Conservation (phyloP, 2,797 vertebrate genomes). For the Anguilla marmorata region DNA sequence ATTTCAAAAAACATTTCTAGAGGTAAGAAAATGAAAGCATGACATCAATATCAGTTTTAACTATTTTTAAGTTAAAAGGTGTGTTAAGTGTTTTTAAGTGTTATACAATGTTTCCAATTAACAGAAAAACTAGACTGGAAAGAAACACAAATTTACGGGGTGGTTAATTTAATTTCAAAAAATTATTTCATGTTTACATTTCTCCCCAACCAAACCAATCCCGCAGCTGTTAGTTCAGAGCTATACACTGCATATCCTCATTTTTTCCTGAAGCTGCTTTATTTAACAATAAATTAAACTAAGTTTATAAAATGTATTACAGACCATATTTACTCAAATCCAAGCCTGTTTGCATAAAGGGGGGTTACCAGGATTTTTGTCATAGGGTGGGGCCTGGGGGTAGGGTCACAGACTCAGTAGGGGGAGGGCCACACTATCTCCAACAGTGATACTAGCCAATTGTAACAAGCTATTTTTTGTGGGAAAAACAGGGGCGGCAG, state of each 20-base stretch:
- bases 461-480: no score
- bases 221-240: constrained; percentile 45
- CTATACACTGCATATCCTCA: constrained; percentile 69
- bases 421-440: no score
- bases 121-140: neutral
- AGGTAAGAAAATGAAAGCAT: neutral
- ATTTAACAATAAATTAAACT: neutral
- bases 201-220: constrained; percentile 41
- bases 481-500: no score
- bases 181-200: constrained; percentile 31
- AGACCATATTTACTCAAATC: neutral
- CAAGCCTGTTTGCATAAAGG: neutral
- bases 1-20: neutral
- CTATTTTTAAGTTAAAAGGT: constrained; percentile 22
- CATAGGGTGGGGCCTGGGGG: no score
- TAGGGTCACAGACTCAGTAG: no score
- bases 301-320: neutral
- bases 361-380: no score
- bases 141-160: constrained; percentile 16
- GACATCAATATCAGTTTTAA: neutral
- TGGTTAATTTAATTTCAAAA: neutral
- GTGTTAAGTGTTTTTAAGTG: constrained; percentile 5
- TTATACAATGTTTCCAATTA: constrained; percentile 52
- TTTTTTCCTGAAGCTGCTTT: constrained; percentile 27
- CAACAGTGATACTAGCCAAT: no score